Conservation (phyloP, 1,140 invertebrate species). For the Philaenus spumarius region DNA sequence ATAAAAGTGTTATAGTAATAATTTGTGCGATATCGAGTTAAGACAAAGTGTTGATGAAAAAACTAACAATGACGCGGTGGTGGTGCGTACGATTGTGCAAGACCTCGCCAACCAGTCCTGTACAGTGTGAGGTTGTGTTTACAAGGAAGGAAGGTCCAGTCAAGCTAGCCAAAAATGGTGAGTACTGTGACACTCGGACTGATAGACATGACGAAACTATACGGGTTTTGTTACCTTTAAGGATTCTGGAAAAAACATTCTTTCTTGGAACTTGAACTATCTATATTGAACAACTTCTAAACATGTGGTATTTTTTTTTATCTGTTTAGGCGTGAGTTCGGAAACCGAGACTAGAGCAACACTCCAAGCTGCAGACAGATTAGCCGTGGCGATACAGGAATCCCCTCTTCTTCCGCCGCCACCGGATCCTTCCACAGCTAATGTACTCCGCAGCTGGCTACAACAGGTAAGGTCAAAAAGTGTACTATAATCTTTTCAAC, state of each 20-base stretch:
- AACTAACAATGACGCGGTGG: conserved; percentile 12
- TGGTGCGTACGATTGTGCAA: conserved; percentile 12
- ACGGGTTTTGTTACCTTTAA: too few relatives aligned
- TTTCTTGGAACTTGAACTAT: too few relatives aligned
- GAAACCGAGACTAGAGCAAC: conserved; percentile 10
- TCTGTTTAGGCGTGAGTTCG: background rate
- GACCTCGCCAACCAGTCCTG: conserved; percentile 8
- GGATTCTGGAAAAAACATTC: too few relatives aligned
- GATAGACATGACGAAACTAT: too few relatives aligned
- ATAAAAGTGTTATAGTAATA: too few relatives aligned
- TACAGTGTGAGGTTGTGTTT: conserved; percentile 11
- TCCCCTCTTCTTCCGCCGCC: conserved; percentile 26
- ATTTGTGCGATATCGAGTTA: too few relatives aligned
- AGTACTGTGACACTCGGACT: too few relatives aligned
- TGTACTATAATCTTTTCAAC: too few relatives aligned
- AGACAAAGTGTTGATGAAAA: too few relatives aligned
- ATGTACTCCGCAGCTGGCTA: conserved; percentile 24
- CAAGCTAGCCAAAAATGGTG: background rate
- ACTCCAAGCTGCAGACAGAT: conserved; percentile 22
- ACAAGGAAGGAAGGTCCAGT: conserved; percentile 5
- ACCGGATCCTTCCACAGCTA: conserved; percentile 25
- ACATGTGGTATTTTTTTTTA: too few relatives aligned
- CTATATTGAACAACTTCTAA: too few relatives aligned
- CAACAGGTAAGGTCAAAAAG: conserved; percentile 2
- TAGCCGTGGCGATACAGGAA: conserved; percentile 22